Conservation (phyloP, 2,797 vertebrate genomes). For the Nothura maculosa region DNA sequence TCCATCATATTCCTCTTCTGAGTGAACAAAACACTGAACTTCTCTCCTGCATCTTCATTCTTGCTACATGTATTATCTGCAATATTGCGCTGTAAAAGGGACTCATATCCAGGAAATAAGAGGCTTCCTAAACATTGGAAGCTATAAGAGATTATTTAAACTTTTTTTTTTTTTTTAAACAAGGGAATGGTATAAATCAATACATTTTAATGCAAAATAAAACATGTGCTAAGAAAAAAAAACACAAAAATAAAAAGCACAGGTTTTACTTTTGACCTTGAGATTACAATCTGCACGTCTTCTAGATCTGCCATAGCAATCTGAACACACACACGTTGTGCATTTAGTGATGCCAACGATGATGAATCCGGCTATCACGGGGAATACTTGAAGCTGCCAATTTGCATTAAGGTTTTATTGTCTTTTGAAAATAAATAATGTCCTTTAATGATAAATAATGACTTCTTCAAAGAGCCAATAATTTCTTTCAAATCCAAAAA, state of each 20-base stretch:
- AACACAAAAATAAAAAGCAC: not conserved
- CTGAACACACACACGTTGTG: slow-evolving; percentile 24
- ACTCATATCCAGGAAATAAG: not conserved
- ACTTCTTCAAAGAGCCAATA: slow-evolving; percentile 50
- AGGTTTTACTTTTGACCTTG: slow-evolving; percentile 40
- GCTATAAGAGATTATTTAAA: not conserved
- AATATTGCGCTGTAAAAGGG: not conserved
- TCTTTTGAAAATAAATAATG: slow-evolving; percentile 25
- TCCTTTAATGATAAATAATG: slow-evolving; percentile 34
- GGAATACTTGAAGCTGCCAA: slow-evolving; percentile 62
- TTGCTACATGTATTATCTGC: not conserved
- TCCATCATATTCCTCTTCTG: not conserved
- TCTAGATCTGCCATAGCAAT: not conserved
- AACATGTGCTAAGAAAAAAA: not conserved
- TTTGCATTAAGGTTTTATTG: slow-evolving; percentile 49
- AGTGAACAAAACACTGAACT: not conserved
- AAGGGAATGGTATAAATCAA: not conserved
- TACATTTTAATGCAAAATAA: not conserved
- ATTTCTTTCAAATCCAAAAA: not conserved
- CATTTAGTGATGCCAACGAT: slow-evolving; percentile 49
- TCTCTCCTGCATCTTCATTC: not conserved
- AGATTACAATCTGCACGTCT: slow-evolving; percentile 2
- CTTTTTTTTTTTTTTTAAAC: no score
- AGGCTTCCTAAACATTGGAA: not conserved
- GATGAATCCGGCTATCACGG: slow-evolving; percentile 37